phyloP scores from a whole-genome alignment of 2,888 invertebrate species.

The Mechanitis messenoides region DNA sequence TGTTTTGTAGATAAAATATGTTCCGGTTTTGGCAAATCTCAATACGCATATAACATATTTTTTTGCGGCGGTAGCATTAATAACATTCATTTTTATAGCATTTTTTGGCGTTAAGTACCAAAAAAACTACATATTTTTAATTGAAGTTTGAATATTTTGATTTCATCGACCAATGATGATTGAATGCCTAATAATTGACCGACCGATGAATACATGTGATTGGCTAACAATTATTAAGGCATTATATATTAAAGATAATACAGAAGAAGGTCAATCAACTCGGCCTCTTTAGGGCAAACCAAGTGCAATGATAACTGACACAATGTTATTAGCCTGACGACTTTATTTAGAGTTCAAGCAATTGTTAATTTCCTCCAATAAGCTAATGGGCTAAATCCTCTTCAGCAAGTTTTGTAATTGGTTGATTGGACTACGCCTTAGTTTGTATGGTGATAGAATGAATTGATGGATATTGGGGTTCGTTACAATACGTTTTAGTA shows the following conservation, averaged over 20 bases:
- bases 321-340: slow-evolving; percentile 66
- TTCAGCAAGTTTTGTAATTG: slow-evolving; percentile 42
- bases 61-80: neutral
- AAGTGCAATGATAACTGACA: slow-evolving; percentile 71
- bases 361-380: slow-evolving; percentile 76
- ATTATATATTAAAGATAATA: slow-evolving; percentile 28
- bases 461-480: slow-evolving; percentile 25
- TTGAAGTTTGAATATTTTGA: neutral
- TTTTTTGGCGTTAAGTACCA: neutral
- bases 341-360: slow-evolving; percentile 71
- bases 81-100: neutral
- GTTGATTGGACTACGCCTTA: slow-evolving; percentile 35
- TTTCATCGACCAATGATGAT: neutral
- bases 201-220: slow-evolving; percentile 9
- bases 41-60: neutral
- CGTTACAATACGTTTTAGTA: slow-evolving; percentile 8
- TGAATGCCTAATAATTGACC: no score
- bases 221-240: slow-evolving; percentile 26
- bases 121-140: no score
- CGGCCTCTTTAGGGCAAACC: slow-evolving; percentile 35
- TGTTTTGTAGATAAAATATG: no score
- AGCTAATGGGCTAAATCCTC: slow-evolving; percentile 74
- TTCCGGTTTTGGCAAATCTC: no score
- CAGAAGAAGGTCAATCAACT: slow-evolving; percentile 55
- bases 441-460: slow-evolving; percentile 31